Evolutionary conservation across 2,113 vertebrate species (phyloP).

Genomic region (Pantherophis guttatus): DNA sequence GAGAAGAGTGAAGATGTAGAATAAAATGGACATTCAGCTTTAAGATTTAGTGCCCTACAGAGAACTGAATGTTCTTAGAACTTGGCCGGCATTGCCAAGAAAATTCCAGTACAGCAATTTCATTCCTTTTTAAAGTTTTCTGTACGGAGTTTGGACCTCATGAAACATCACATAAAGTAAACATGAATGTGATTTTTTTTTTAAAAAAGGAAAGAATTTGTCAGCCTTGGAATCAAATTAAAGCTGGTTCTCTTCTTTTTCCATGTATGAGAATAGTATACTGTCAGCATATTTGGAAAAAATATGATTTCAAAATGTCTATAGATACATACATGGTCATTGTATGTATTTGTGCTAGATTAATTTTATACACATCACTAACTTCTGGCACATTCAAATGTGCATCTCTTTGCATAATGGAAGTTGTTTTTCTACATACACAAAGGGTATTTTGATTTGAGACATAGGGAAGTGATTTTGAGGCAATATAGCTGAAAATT

Average conservation of each 20-base stretch:
- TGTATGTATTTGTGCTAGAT: not conserved
- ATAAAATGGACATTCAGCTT: slow-evolving; percentile 37
- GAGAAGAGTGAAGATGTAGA: slow-evolving; percentile 75
- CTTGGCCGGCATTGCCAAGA: slow-evolving; percentile 20
- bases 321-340: not conserved
- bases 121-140: not conserved
- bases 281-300: not conserved
- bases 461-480: not conserved
- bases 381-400: not conserved
- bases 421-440: not conserved
- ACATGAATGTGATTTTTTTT: slow-evolving; percentile 24
- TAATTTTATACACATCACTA: not conserved
- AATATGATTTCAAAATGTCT: not conserved
- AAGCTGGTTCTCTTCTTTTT: not conserved
- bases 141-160: not conserved
- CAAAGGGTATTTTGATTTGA: not conserved
- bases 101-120: slow-evolving; percentile 17
- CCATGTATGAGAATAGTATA: not conserved
- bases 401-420: not conserved
- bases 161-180: not conserved
- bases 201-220: slow-evolving; percentile 2
- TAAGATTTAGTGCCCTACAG: not conserved
- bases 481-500: slow-evolving; percentile 2
- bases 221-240: not conserved
- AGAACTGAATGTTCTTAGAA: slow-evolving; percentile 24